Evolutionary conservation across 2,888 invertebrate species (phyloP), one percentile per base, ranked within the genome.

Genomic region (Toxonevra muliebris): DNA sequence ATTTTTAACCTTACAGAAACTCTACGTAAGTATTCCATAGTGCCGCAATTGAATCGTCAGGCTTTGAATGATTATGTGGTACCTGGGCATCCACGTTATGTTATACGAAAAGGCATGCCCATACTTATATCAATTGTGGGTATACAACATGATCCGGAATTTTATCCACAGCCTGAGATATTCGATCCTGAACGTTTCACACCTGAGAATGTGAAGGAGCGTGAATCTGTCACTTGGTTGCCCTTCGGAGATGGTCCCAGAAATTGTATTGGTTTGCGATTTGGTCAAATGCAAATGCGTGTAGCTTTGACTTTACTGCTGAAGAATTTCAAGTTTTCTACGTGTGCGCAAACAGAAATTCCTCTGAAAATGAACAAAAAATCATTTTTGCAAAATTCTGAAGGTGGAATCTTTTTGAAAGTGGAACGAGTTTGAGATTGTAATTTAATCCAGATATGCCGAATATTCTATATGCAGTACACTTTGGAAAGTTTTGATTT

Each of bases 131-230:
- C 78, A 0, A 65, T 72, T 0, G 67, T 86, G 62, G 86, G 87
- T 1, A 86, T 89, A 68, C 90, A 90, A 65, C 87, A 86, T 80
- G 88, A 89, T 74, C 80, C 83, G 0, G 74, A 80, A 8, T 75
- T 82, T n/a, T 87, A 83, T 71, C 82, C 84, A 0, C 84, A 90
- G 10, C 91, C 91, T 0, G 85, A 88, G 2, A 86, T 84, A 60
- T 90, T 90, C 70, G 86, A 88, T 30, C 90, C 90, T 0, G 88
- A 90, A 50, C 84, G 90, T 73, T 90, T 90, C 76, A 79, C 85
- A 0, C 80, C 86, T 1, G 87, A 88, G 71, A 87, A 87, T 60
- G 87, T 87, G 64, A 80, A 86, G 0, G 86, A 84, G 54, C 78
- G 88, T 65, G 87, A 87, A 42, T 75, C 78, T 1, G 72, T 69